phyloP scores from a whole-genome alignment of 2,797 vertebrate genomes.

The Phaenicophaeus curvirostris region DNA sequence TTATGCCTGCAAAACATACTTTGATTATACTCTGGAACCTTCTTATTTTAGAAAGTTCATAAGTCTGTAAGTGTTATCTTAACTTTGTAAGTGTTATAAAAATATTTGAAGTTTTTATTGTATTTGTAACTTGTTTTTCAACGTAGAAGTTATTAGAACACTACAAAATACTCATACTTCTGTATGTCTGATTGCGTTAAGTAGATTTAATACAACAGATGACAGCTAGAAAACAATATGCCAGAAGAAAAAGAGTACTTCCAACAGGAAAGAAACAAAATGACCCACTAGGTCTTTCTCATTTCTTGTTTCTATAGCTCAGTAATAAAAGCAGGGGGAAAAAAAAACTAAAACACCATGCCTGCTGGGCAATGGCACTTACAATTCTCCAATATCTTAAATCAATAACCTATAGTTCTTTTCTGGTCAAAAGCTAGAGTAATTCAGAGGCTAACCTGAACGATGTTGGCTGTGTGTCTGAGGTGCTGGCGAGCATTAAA shows the following conservation, averaged over 20 bases:
- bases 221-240: background rate
- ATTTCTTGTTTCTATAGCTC: background rate
- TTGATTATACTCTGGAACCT: constrained; percentile 44
- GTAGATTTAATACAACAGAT: background rate
- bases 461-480: background rate
- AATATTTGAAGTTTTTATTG: background rate
- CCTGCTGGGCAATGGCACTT: background rate
- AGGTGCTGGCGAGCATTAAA: background rate
- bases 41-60: background rate
- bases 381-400: background rate
- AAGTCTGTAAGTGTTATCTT: background rate
- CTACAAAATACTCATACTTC: background rate
- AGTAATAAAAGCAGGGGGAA: background rate
- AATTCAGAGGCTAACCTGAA: background rate
- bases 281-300: background rate
- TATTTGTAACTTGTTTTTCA: constrained; percentile 7
- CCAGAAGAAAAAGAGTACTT: background rate
- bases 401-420: background rate
- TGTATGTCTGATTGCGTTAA: background rate
- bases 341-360: background rate
- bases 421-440: background rate
- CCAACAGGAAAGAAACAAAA: background rate
- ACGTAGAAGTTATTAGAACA: background rate
- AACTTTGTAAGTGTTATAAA: background rate
- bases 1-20: constrained; percentile 45